These are phyloP conservation scores for Eptesicus fuscus DNA, from an alignment of 2,113 vertebrate genomes.

Conservation along the genomic window DNA sequence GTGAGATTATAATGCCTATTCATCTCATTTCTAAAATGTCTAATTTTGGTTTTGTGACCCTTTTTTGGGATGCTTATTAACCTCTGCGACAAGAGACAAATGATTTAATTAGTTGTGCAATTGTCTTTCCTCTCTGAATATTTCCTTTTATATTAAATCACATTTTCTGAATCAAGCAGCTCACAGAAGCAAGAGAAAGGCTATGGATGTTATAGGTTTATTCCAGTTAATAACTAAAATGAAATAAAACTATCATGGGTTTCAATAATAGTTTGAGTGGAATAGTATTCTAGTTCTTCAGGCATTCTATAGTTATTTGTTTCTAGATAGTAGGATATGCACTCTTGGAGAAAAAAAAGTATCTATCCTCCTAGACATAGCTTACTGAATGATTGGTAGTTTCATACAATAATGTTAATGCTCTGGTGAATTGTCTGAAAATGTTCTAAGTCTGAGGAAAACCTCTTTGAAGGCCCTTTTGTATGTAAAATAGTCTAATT, in stretches of 20 bases:
- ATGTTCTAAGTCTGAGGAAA: background rate
- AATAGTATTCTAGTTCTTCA: slow-evolving; percentile 19
- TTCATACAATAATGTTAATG: background rate
- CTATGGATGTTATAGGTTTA: slow-evolving; percentile 42
- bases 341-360: background rate
- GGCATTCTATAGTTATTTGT: background rate
- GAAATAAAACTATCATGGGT: slow-evolving; percentile 2
- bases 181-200: background rate
- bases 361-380: background rate
- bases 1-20: background rate
- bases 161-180: slow-evolving; percentile 13
- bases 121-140: slow-evolving; percentile 36
- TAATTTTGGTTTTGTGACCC: slow-evolving; percentile 42
- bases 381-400: slow-evolving; percentile 5
- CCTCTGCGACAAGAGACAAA: slow-evolving; percentile 29
- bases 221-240: slow-evolving; percentile 34
- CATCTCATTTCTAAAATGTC: slow-evolving; percentile 41
- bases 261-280: slow-evolving; percentile 40
- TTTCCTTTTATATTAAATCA: slow-evolving; percentile 43
- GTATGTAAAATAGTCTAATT: background rate
- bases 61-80: slow-evolving; percentile 29
- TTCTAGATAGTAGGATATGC: background rate
- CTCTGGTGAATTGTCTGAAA: slow-evolving; percentile 14
- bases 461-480: background rate
- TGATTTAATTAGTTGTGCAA: slow-evolving; percentile 51